Base-by-base conservation (phyloP, 2,797 vertebrate genomes). In the Coilia nasus region DNA sequence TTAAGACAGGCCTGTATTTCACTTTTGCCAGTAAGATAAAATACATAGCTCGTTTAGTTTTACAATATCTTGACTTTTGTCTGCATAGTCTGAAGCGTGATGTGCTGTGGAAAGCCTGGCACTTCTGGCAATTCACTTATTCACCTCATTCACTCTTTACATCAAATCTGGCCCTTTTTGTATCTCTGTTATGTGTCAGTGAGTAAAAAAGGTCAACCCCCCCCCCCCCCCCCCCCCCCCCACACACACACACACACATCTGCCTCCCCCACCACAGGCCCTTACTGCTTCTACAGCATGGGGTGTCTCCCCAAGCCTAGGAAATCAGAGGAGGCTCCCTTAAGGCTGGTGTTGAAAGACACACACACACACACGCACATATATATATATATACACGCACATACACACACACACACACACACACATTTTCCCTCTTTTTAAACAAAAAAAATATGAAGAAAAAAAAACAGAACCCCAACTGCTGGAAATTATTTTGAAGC, bases 401-500 rank as follows among this genome's bases (percentile, higher is more conserved):
- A 47, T 10, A 47, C 46, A 54, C 50, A 54, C 50, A 54, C 50
- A 54, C 50, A 54, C 50, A 35, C 41, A 78, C 9, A 78, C 71
- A 44, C 71, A 78, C 71, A 78, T 83, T 82, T 78, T 81, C 44
- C 80, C 47, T 17, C 47, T 15, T 56, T 71, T 57, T 31, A 15
- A 82, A 82, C 47, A 83, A 50, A 21, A 10, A 71, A 75, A 41
- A 71, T 2, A 7, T 54, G 50, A 54, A 54, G 50, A 54, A 54
- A 14, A 71, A 14, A 21, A 71, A 71, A 17, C 31, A 78, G 71
- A 78, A 44, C 28, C 75, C 59, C 83, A 82, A 83, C 82, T 80
- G 21, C 56, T 64, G 75, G 71, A 81, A 62, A 83, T 83, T 81
- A 64, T 78, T 44, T 82, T 83, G 67, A n/a, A 19, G 41, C 81